Base-by-base conservation (phyloP, 2,888 invertebrate genomes). In the Slavum lentiscoides region DNA sequence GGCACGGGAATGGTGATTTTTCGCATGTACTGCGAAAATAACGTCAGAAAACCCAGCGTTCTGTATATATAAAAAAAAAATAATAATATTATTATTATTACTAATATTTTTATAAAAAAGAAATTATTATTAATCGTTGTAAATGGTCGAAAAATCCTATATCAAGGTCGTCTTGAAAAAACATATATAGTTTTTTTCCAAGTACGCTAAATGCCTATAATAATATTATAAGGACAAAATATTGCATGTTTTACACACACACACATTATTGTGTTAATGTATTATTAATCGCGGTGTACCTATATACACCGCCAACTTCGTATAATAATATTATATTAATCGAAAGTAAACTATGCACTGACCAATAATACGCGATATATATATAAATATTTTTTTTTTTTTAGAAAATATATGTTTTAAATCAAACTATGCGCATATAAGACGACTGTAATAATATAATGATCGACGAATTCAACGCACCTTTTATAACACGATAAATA, bases 1-100 rank as follows among this genome's bases (percentile, higher is more conserved):
- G 80, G 80, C 15, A 80, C 15, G 21, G 80, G 30, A 58, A 80
- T 58, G 7, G 58, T 4, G 15, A 72, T 13, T 39, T 80, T 70
- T 7, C 64, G 70, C 9, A 80, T 70, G 43, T 80, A 80, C 43
- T 80, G 80, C 1, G 80, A 80, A 15, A 80, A 80, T 19, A 80
- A n/a, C 23, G 80, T 80, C 30, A 80, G 15, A n/a, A 80, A 80
- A 55, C 23, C 39, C 4, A 80, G 13, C 0, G 80, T 80, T 58
- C 80, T 80, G 4, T 2, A 30, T 30, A 30, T 30, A 30, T 2
- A 30, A 30, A 30, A 30, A 30, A 30, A 30, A 53, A 15, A 13
- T 53, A 17, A 7, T 9, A 43, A 43, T 11, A 11, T 43, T 6
- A 43, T 5, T 7, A 43, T n/a, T n/a, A n/a, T n/a, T n/a, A n/a